A percentile compares a stretch with the other conserved stretches of the same genome.
Conservation (phyloP, 2,113 vertebrate species). For the Silurus glanis region DNA sequence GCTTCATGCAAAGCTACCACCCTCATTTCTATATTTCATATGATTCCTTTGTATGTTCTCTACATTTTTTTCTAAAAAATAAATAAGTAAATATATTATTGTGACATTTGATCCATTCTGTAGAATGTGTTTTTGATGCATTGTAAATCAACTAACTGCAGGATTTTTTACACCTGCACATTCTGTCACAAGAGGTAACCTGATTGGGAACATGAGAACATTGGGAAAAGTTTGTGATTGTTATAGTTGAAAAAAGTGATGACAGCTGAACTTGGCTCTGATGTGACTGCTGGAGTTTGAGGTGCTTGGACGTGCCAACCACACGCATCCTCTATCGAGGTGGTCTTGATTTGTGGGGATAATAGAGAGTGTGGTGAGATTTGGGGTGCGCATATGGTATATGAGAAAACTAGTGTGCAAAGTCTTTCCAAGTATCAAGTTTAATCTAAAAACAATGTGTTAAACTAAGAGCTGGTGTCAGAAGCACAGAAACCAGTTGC, state of each 20-base stretch:
- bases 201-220: neutral
- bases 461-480: neutral
- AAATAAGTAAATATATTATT: neutral
- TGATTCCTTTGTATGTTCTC: neutral
- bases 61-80: neutral
- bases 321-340: constrained; percentile 22
- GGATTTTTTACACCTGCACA: neutral
- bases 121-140: neutral
- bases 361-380: neutral
- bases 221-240: constrained; percentile 20
- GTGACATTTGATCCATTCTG: neutral
- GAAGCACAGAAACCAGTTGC: neutral
- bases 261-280: neutral
- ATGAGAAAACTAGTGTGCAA: constrained; percentile 51
- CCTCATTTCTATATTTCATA: neutral
- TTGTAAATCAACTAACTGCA: neutral
- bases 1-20: neutral
- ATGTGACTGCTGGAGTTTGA: neutral
- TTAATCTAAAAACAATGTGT: neutral
- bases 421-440: constrained; percentile 5
- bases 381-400: constrained; percentile 29
- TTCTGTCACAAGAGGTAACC: neutral
- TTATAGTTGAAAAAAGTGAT: constrained; percentile 53
- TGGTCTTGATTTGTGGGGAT: constrained; percentile 1
- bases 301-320: neutral